Evolutionary conservation across 2,113 vertebrate species (phyloP).

Genomic region (Sclerurus mexicanus): DNA sequence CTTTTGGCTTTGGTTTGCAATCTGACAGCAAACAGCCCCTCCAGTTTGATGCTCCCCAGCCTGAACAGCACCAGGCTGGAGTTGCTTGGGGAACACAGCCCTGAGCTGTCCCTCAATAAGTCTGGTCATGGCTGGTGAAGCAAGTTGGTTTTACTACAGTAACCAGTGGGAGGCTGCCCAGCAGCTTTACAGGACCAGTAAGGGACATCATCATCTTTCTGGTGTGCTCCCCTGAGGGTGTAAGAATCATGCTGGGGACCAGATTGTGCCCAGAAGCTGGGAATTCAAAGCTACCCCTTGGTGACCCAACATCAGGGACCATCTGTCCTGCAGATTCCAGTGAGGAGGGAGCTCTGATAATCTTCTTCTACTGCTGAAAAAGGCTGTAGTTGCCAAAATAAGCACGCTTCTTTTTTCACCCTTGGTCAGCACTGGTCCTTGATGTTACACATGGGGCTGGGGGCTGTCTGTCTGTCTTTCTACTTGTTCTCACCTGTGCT

Average conservation of each 20-base stretch:
- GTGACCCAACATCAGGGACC: not conserved
- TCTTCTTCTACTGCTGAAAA: not conserved
- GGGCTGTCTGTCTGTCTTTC: not conserved
- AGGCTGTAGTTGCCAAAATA: not conserved
- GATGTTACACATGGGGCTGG: fast-evolving
- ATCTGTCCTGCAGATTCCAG: not conserved
- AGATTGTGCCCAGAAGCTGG: not conserved
- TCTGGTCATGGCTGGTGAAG: not conserved
- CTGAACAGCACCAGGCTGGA: not conserved
- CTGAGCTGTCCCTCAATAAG: not conserved
- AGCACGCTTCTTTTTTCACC: not conserved
- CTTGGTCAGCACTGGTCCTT: fast-evolving
- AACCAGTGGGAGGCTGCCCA: not conserved
- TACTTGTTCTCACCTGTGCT: not conserved
- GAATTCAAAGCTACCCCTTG: not conserved
- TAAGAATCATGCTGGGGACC: not conserved
- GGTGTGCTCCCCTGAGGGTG: not conserved
- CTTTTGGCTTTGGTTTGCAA: not conserved
- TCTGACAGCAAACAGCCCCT: not conserved
- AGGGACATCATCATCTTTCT: not conserved
- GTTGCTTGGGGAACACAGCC: not conserved
- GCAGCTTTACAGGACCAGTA: not conserved
- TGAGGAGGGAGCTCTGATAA: not conserved
- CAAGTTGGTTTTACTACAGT: not conserved
- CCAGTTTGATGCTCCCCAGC: not conserved